Evolutionary conservation across 2,797 vertebrate species (phyloP).

Genomic region (Telmatherina bonti): DNA sequence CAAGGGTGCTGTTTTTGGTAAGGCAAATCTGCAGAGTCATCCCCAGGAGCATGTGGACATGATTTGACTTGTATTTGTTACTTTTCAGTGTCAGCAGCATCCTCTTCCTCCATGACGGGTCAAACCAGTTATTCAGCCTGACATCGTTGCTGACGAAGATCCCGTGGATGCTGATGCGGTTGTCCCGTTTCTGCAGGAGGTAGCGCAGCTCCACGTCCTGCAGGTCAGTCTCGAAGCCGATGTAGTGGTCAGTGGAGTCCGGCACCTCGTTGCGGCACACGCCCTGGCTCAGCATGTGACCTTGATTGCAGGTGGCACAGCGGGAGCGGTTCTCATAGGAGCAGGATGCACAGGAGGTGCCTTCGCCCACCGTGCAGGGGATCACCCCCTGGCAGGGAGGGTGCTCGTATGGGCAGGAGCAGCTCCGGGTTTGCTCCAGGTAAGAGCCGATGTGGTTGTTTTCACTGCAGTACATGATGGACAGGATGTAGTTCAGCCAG

Average conservation of each 20-base stretch:
- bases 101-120: conserved; percentile 95
- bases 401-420: conserved; percentile 93
- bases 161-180: conserved; percentile 91
- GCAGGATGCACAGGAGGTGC: conserved; percentile 88
- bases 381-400: conserved; percentile 88
- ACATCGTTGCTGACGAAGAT: conserved; percentile 99
- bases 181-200: conserved; percentile 90
- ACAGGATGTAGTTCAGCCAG: conserved; percentile 95
- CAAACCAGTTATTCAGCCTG: conserved; percentile 97
- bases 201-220: conserved; percentile 94
- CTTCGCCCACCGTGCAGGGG: conserved; percentile 92
- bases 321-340: conserved; percentile 94
- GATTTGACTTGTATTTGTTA: conserved; percentile 97
- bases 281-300: conserved; percentile 95
- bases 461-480: conserved; percentile 97
- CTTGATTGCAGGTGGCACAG: conserved; percentile 91
- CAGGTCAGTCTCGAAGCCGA: conserved; percentile 96
- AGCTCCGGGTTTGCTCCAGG: conserved; percentile 90
- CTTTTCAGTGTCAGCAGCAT: conserved; percentile 98
- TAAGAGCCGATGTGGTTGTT: conserved; percentile 95
- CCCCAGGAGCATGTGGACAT: conserved; percentile 97
- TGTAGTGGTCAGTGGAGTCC: conserved; percentile 96
- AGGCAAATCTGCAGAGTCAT: conserved; percentile 96
- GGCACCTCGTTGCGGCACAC: conserved; percentile 93
- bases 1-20: conserved; percentile 97